Base-by-base conservation (phyloP, 2,797 vertebrate species). In the Periophthalmus magnuspinnatus region DNA sequence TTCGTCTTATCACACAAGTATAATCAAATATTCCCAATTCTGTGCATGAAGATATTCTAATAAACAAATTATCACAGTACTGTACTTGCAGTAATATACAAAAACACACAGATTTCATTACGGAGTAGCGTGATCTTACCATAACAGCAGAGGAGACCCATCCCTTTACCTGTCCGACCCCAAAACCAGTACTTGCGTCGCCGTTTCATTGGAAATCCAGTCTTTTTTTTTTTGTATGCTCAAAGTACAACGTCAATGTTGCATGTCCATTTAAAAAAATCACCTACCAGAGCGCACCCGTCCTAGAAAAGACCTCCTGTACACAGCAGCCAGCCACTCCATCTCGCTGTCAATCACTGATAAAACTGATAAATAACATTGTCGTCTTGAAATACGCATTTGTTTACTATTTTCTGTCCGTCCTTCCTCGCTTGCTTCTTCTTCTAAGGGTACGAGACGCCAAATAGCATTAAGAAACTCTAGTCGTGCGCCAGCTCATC, bases 151-250 rank as follows among this genome's bases (percentile, higher is more conserved):
- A 89, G 86, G 34, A 90, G 83, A 88, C 90, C 84, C 73, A 84
- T 79, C 84, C 66, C 86, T 89, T 86, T 91, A 93, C 91, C 92
- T 92, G 88, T 90, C 67, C 87, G 78, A 67, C 85, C 88, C 92
- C 93, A 94, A 88, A 94, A 93, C 91, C 93, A 93, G 84, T 94
- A 94, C 77, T 93, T 94, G 75, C 88, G 91, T 1, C 89, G 89
- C 4, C 89, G 92, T 74, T 92, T 93, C 92, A 94, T 91, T 77
- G 59, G 86, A 61, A 80, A 74, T 87, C 87, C 90, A 72, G 66
- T 76, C 79, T 89, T 84, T 89, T 84, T n/a, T 89, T 84, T 89
- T 84, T 74, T 50, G 75, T 76, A 84, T 79, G 59, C 22, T 45
- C 66, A 66, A 74, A 52, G 9, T 13, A 76, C 69, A 70, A 70